Conservation (phyloP, 2,113 vertebrate genomes). For the Craseonycteris thonglongyai region DNA sequence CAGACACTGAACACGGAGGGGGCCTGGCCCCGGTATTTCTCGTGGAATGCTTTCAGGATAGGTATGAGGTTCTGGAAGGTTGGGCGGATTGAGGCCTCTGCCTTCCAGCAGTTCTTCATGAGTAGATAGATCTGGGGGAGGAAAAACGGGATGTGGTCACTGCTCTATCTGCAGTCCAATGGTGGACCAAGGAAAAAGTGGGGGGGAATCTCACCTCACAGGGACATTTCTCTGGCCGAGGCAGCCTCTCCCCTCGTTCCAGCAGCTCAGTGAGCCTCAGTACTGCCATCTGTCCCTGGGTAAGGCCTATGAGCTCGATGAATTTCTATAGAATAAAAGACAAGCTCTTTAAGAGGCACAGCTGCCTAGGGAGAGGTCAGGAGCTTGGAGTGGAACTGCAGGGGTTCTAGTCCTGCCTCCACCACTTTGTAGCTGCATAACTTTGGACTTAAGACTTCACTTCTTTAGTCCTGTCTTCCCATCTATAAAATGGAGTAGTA, state of each 20-base stretch:
- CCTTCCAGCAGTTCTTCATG: slow-evolving; percentile 90
- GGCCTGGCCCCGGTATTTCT: slow-evolving; percentile 69
- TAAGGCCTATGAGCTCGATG: slow-evolving; percentile 82
- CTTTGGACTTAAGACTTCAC: not conserved
- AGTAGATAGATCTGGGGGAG: slow-evolving; percentile 76
- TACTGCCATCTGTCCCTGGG: slow-evolving; percentile 84
- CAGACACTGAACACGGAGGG: slow-evolving; percentile 75
- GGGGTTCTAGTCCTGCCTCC: not conserved
- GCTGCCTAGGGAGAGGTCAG: not conserved
- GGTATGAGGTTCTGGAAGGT: slow-evolving; percentile 83
- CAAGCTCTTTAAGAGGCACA: not conserved
- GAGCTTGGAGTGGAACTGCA: rapidly evolving
- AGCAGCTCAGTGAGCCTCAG: slow-evolving; percentile 84
- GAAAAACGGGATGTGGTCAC: not conserved
- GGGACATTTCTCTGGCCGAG: slow-evolving; percentile 84
- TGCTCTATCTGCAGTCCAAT: rapidly evolving
- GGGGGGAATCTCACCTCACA: slow-evolving; percentile 79
- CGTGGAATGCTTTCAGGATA: slow-evolving; percentile 72
- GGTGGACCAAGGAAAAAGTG: rapidly evolving
- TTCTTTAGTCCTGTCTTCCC: not conserved
- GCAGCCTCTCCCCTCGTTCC: slow-evolving; percentile 82
- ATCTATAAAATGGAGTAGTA: not conserved
- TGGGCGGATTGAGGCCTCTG: slow-evolving; percentile 81
- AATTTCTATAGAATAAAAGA: slow-evolving; percentile 81
- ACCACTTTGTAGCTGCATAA: not conserved